Evolutionary conservation across 2,113 vertebrate species (phyloP).

Genomic region (Cyrtonyx montezumae): DNA sequence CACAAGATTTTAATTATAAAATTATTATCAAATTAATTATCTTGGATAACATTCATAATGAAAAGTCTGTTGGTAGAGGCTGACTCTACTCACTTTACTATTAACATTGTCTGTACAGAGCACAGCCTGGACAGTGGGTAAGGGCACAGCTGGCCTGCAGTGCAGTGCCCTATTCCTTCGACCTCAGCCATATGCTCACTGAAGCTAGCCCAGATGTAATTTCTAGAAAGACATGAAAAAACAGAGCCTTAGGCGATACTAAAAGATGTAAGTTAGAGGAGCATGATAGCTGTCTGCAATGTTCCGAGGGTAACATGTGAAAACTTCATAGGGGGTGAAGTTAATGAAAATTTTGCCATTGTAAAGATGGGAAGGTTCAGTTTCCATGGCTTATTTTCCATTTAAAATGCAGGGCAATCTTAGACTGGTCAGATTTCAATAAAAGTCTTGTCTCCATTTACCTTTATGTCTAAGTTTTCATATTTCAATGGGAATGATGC

Average conservation of each 20-base stretch:
- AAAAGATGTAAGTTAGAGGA: not conserved
- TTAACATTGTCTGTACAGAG: fast-evolving
- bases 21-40: no score
- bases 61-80: not conserved
- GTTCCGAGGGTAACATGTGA: not conserved
- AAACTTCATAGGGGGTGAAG: not conserved
- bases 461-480: not conserved
- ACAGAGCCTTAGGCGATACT: not conserved
- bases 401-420: not conserved
- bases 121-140: not conserved
- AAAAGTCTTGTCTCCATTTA: not conserved
- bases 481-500: not conserved
- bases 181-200: not conserved
- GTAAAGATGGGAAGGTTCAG: not conserved
- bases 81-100: not conserved
- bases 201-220: not conserved
- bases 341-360: not conserved
- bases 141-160: not conserved
- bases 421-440: not conserved
- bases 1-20: not conserved
- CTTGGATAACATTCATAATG: not conserved
- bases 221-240: not conserved
- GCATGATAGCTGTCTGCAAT: fast-evolving
- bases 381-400: not conserved
- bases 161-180: fast-evolving